Percentiles rank a stretch among this genome's conserved stretches.
These are phyloP conservation scores for Scolopax mira DNA, from an alignment of 2,113 vertebrate species.

Conservation along the genomic window DNA sequence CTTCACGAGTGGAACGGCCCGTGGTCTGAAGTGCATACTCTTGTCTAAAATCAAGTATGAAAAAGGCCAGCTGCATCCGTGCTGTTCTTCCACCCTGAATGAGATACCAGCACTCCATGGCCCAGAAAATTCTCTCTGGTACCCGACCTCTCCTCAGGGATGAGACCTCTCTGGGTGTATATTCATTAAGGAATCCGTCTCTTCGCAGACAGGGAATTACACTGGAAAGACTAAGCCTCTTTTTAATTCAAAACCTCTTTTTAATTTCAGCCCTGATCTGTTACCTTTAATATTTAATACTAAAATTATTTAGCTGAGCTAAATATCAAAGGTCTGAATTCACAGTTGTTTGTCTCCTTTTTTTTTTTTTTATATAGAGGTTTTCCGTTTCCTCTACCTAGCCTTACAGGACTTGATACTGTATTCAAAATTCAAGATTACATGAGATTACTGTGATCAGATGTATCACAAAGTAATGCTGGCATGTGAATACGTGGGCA, in stretches of 20 bases:
- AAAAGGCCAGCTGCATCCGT: neutral
- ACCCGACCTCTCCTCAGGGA: neutral
- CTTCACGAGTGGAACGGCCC: neutral
- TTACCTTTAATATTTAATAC: no score
- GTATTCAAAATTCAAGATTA: neutral
- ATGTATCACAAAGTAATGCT: neutral
- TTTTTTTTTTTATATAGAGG: neutral
- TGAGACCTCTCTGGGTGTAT: neutral
- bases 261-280: neutral
- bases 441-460: neutral
- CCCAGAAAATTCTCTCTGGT: neutral
- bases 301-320: no score
- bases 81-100: neutral
- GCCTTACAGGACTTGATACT: neutral
- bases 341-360: neutral
- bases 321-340: neutral
- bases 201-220: neutral
- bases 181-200: neutral
- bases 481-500: neutral
- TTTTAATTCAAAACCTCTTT: neutral
- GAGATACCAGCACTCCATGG: neutral
- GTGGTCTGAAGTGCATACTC: neutral
- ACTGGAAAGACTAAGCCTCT: neutral
- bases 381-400: neutral
- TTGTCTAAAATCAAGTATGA: neutral